Evolutionary conservation across 1,140 invertebrate species (phyloP).

Genomic region (Pseudachorutes palmiensis): DNA sequence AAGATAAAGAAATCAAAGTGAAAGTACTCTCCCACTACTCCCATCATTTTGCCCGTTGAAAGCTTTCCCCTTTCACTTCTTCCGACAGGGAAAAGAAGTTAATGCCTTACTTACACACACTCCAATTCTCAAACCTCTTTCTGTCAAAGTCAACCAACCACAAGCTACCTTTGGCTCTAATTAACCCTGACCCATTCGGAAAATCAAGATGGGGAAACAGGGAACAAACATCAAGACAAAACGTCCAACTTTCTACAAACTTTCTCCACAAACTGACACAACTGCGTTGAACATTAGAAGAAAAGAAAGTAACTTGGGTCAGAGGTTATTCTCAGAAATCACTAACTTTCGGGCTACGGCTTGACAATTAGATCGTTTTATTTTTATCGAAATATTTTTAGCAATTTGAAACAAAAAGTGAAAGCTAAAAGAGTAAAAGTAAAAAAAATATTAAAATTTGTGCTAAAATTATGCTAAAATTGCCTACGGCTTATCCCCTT

Average conservation of each 20-base stretch:
- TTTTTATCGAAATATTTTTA: no score
- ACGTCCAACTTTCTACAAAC: not conserved
- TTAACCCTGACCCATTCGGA: constrained; percentile 15
- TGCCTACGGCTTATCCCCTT: no score
- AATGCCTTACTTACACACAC: constrained; percentile 1
- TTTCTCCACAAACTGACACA: not conserved
- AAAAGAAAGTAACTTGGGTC: no score
- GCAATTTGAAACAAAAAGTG: no score
- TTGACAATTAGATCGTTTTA: no score
- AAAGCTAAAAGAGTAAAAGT: no score
- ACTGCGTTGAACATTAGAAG: no score
- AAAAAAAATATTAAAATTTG: no score
- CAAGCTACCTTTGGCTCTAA: constrained; percentile 12
- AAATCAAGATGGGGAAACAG: not conserved
- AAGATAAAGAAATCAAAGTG: constrained; percentile 13
- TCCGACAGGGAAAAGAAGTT: not conserved
- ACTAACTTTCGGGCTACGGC: no score
- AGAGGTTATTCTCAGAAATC: no score
- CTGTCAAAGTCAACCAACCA: not conserved
- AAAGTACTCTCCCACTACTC: not conserved
- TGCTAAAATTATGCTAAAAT: no score
- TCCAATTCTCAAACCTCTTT: not conserved
- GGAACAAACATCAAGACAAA: not conserved
- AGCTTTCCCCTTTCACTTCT: constrained; percentile 2
- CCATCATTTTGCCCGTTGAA: not conserved